These are phyloP conservation scores for Sphinx pinastri DNA, from an alignment of 2,888 invertebrate genomes.

Conservation along the genomic window DNA sequence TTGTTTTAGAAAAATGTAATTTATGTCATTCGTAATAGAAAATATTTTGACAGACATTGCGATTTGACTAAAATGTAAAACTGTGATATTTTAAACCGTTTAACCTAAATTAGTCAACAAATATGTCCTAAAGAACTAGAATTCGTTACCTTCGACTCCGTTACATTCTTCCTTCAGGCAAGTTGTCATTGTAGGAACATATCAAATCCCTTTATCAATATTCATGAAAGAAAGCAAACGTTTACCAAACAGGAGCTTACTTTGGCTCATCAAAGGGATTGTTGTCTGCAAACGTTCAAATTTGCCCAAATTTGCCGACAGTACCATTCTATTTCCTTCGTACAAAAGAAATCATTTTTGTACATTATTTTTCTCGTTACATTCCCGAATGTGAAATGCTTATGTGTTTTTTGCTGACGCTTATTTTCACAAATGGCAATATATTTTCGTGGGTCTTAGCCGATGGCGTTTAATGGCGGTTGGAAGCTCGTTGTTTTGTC, in stretches of 20 bases:
- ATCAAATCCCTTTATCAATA: slow-evolving; percentile 37
- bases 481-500: background rate
- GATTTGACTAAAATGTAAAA: too few relatives aligned
- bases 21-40: too few relatives aligned
- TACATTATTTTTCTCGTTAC: slow-evolving; percentile 39
- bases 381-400: slow-evolving; percentile 20
- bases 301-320: slow-evolving; percentile 45
- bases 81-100: too few relatives aligned
- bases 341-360: slow-evolving; percentile 49
- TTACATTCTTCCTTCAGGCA: background rate
- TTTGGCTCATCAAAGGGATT: slow-evolving; percentile 49
- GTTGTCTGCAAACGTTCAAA: slow-evolving; percentile 40
- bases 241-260: slow-evolving; percentile 41
- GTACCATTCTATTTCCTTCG: slow-evolving; percentile 42
- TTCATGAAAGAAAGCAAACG: slow-evolving; percentile 41
- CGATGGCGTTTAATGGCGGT: slow-evolving; percentile 3
- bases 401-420: slow-evolving; percentile 20
- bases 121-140: background rate
- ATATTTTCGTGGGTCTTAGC: slow-evolving; percentile 11
- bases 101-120: too few relatives aligned
- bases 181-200: slow-evolving; percentile 25
- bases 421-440: slow-evolving; percentile 16
- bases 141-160: background rate
- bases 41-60: too few relatives aligned
- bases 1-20: background rate